phyloP scores from a whole-genome alignment of 2,113 vertebrate species.

The Dasypus novemcinctus region DNA sequence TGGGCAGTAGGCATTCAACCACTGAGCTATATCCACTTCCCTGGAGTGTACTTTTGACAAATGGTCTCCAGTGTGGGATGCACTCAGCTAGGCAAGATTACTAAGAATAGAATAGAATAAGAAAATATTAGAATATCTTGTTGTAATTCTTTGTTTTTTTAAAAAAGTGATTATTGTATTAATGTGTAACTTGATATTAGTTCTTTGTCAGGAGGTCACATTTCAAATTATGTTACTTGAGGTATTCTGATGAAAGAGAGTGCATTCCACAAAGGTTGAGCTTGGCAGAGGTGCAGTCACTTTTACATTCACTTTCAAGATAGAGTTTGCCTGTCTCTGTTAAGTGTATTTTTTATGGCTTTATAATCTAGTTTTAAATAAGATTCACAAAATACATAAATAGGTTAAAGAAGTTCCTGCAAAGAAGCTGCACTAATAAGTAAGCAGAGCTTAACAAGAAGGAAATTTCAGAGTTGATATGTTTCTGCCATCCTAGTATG shows the following conservation, averaged over 20 bases:
- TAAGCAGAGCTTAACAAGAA: not conserved
- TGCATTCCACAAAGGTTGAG: not conserved
- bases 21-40: no score
- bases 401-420: not conserved
- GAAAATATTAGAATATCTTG: not conserved
- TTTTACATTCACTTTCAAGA: not conserved
- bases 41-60: not conserved
- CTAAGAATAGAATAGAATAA: not conserved
- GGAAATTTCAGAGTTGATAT: not conserved
- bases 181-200: not conserved
- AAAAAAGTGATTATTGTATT: not conserved
- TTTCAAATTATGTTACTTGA: no score
- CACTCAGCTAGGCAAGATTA: not conserved
- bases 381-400: not conserved
- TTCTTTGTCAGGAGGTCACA: not conserved
- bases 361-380: not conserved
- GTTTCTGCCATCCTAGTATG: not conserved
- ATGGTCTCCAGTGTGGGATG: not conserved
- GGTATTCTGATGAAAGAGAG: no score
- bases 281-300: not conserved
- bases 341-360: not conserved
- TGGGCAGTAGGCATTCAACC: no score
- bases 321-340: not conserved
- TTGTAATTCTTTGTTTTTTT: not conserved
- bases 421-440: not conserved